Conservation (phyloP, 2,797 vertebrate species). For the Siniperca scherzeri region DNA sequence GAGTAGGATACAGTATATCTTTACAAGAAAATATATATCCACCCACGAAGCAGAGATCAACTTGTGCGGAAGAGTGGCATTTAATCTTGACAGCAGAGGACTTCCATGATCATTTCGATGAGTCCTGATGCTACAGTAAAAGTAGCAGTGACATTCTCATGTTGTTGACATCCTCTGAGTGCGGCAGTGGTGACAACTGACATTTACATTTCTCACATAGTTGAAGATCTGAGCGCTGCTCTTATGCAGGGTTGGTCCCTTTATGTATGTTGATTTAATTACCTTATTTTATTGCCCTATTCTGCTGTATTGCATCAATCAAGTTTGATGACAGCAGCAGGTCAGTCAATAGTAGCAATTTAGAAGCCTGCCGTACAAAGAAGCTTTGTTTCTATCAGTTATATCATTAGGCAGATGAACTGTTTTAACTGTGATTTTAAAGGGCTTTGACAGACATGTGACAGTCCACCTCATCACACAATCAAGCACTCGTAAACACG, state of each 20-base stretch:
- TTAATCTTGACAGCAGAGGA: constrained; percentile 46
- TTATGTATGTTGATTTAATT: background rate
- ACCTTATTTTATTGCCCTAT: background rate
- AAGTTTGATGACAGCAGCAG: background rate
- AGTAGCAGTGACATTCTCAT: constrained; percentile 18
- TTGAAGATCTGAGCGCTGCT: background rate
- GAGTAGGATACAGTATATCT: constrained; percentile 45
- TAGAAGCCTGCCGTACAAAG: background rate
- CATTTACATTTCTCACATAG: constrained; percentile 43
- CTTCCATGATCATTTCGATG: constrained; percentile 21
- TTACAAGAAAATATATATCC: constrained; percentile 50
- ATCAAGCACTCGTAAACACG: background rate
- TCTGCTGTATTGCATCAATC: constrained; percentile 6
- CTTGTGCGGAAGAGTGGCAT: constrained; percentile 36
- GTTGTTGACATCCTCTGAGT: constrained; percentile 52
- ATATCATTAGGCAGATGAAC: background rate
- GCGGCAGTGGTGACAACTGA: constrained; percentile 37
- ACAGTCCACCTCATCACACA: constrained; percentile 19
- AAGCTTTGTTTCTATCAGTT: background rate
- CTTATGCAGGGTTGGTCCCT: background rate
- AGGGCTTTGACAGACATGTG: constrained; percentile 23
- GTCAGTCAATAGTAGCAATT: background rate
- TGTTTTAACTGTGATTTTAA: background rate
- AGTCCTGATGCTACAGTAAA: constrained; percentile 26
- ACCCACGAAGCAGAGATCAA: constrained; percentile 46